Percentiles rank a stretch among this genome's conserved stretches.
Evolutionary conservation across 37 sponge, comb jelly and placozoan genomes (phyloP).

Genomic region (Ephydatia muelleri): DNA sequence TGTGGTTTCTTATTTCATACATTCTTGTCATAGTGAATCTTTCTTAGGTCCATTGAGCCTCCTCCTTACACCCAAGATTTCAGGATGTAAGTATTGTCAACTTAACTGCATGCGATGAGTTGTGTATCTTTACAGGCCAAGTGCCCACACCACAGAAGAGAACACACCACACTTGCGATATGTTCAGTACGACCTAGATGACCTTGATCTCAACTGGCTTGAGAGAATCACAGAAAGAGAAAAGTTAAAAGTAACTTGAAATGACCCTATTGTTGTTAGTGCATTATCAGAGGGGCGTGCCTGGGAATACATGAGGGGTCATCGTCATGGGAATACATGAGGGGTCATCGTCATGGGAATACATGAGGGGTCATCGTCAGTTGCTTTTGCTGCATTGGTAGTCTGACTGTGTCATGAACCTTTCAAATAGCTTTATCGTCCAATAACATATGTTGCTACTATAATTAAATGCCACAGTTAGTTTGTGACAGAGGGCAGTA

Average conservation of each 20-base stretch:
- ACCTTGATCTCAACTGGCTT: conserved; percentile 84
- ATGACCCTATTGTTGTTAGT: background rate
- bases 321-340: too few relatives aligned
- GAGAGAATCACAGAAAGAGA: conserved; percentile 62
- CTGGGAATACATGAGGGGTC: too few relatives aligned
- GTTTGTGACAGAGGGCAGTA: too few relatives aligned
- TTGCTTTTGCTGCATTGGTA: too few relatives aligned
- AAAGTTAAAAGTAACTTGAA: conserved; percentile 67
- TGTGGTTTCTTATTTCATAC: background rate
- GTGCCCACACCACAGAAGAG: conserved; percentile 26
- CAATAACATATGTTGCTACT: too few relatives aligned
- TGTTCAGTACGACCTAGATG: conserved; percentile 79
- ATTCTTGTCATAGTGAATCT: background rate
- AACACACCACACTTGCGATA: conserved; percentile 6
- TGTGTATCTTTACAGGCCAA: background rate
- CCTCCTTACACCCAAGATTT: background rate
- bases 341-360: too few relatives aligned
- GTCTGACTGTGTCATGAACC: too few relatives aligned
- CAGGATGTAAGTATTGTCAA: background rate
- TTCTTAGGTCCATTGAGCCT: background rate
- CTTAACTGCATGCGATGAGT: too few relatives aligned
- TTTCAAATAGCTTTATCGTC: too few relatives aligned
- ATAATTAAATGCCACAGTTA: too few relatives aligned
- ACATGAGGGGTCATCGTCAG: too few relatives aligned
- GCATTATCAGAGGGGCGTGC: too few relatives aligned